A percentile compares a stretch with the other conserved stretches of the same genome.
Evolutionary conservation across 1,140 invertebrate species (phyloP).

Genomic region (Scaptomyza graminum): DNA sequence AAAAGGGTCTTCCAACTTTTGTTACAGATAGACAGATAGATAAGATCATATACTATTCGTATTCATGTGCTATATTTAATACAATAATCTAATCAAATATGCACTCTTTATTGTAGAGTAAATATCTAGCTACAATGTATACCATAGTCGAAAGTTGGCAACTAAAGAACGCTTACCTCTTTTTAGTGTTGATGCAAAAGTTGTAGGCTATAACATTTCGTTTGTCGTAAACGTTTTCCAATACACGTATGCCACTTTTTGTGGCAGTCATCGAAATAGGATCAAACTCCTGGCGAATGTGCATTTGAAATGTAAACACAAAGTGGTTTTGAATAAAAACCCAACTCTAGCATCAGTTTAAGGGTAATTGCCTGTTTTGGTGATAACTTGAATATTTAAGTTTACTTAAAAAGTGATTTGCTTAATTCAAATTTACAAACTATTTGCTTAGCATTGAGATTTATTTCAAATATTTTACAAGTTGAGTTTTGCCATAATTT

Average conservation of each 20-base stretch:
- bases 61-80: too few relatives aligned
- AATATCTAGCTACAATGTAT: not conserved
- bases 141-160: not conserved
- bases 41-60: too few relatives aligned
- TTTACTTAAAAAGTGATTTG: not conserved
- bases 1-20: not conserved
- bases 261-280: constrained; percentile 8
- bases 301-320: not conserved
- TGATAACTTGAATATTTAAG: not conserved
- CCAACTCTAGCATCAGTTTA: too few relatives aligned
- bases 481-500: constrained; percentile 10
- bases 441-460: constrained; percentile 21
- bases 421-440: not conserved
- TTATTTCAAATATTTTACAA: constrained; percentile 9
- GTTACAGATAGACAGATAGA: too few relatives aligned
- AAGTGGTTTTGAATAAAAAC: not conserved
- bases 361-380: not conserved
- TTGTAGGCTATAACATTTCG: constrained; percentile 27
- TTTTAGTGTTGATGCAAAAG: not conserved
- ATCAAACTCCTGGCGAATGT: constrained; percentile 7
- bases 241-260: constrained; percentile 22
- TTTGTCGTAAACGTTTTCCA: constrained; percentile 38
- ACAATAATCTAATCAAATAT: too few relatives aligned
- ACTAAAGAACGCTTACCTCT: not conserved
- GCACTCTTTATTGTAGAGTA: too few relatives aligned